A percentile compares a stretch with the other conserved stretches of the same genome.
Evolutionary conservation across 2,888 invertebrate species (phyloP).

Genomic region (Lottia scabra): DNA sequence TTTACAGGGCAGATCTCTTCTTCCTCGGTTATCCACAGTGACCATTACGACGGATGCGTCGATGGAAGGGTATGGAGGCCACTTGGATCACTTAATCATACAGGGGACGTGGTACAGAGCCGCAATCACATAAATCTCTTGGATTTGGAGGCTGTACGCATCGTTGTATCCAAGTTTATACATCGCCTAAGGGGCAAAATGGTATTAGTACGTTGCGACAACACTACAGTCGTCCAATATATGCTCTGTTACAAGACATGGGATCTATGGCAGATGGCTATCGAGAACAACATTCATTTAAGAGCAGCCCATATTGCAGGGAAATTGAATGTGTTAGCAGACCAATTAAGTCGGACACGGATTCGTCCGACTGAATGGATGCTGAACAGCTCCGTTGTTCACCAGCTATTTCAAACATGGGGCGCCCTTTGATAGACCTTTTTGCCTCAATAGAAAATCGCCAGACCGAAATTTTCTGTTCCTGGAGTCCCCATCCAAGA

Average conservation of each 20-base stretch:
- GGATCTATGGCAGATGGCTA: slow-evolving; percentile 13
- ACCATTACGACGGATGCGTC: not conserved
- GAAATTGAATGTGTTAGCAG: slow-evolving; percentile 17
- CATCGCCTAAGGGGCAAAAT: no score
- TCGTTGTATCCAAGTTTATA: no score
- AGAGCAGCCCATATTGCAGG: slow-evolving; percentile 25
- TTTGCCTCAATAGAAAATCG: slow-evolving; percentile 21
- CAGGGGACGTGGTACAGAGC: not conserved
- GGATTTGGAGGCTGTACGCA: no score
- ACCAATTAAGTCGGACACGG: slow-evolving; percentile 10
- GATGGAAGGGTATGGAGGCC: not conserved
- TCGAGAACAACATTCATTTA: not conserved
- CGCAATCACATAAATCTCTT: no score
- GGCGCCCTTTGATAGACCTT: slow-evolving; percentile 16
- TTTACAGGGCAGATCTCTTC: slow-evolving; percentile 5
- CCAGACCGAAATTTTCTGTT: slow-evolving; percentile 21
- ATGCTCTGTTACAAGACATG: slow-evolving; percentile 9
- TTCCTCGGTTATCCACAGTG: not conserved
- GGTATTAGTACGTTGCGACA: slow-evolving; percentile 10
- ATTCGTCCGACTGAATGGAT: slow-evolving; percentile 18
- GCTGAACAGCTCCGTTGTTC: slow-evolving; percentile 17
- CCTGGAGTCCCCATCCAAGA: slow-evolving; percentile 17
- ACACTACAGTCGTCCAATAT: slow-evolving; percentile 19
- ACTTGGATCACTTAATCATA: not conserved
- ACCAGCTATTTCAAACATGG: slow-evolving; percentile 16